Conservation (phyloP, 53 echinoderm and acorn worm genomes). For the Holothuria scabra region DNA sequence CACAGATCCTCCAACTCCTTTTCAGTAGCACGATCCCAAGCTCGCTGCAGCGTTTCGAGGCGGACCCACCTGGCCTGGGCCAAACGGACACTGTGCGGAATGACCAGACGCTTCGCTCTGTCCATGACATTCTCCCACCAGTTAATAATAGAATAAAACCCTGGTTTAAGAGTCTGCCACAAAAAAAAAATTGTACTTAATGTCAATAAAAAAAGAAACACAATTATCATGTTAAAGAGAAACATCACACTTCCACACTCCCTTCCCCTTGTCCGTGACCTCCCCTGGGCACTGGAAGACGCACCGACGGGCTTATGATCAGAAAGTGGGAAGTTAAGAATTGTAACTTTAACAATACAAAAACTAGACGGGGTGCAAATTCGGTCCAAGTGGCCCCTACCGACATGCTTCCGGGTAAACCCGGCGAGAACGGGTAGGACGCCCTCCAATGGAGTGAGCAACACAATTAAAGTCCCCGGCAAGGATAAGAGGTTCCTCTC, state of each 20-base stretch:
- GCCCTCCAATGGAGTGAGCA: background rate
- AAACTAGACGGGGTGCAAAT: background rate
- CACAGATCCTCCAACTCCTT: background rate
- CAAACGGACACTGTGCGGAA: conserved; percentile 1
- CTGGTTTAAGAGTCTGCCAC: conserved; percentile 12
- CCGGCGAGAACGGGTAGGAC: background rate
- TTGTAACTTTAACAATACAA: background rate
- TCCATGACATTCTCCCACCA: conserved; percentile 33
- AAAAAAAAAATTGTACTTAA: background rate
- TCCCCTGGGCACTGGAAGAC: background rate
- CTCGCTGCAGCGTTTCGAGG: background rate
- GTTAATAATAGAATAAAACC: conserved; percentile 2
- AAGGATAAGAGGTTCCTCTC: conserved; percentile 30
- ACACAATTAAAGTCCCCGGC: conserved; percentile 69
- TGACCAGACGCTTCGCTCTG: background rate
- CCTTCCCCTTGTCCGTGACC: background rate
- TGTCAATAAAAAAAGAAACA: background rate
- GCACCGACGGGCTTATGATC: background rate
- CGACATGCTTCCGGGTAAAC: background rate
- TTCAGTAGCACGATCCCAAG: background rate
- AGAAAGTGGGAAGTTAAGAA: background rate
- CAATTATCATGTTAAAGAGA: background rate
- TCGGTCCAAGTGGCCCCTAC: background rate
- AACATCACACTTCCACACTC: conserved; percentile 26
- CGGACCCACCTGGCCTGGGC: background rate